Evolutionary conservation across 1,140 invertebrate species (phyloP).

Genomic region (Vanessa atalanta): DNA sequence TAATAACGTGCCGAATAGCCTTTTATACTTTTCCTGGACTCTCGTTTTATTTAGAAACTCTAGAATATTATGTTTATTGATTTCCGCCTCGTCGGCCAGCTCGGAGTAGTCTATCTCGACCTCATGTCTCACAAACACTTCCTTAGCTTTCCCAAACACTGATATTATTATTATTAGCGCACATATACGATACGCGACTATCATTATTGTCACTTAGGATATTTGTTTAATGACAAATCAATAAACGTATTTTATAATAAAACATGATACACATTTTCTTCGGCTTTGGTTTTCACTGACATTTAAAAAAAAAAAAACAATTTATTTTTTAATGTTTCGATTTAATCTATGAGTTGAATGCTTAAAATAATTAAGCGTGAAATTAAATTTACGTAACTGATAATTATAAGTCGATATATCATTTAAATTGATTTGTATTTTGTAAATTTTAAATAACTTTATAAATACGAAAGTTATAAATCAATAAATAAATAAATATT

Average conservation of each 20-base stretch:
- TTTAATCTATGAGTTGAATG: neutral
- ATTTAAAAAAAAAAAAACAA: no score
- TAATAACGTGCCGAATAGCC: constrained; percentile 53
- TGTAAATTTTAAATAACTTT: neutral
- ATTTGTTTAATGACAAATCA: no score
- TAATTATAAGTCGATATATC: no score
- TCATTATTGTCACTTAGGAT: neutral
- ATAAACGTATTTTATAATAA: no score
- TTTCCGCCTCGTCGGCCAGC: constrained; percentile 58
- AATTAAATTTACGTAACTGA: neutral
- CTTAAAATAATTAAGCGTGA: constrained; percentile 3
- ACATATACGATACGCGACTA: neutral
- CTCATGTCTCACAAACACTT: constrained; percentile 7
- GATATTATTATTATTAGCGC: neutral
- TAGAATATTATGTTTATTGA: constrained; percentile 56
- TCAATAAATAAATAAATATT: no score
- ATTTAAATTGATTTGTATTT: no score
- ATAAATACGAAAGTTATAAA: neutral
- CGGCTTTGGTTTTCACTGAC: no score
- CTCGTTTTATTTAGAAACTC: constrained; percentile 55
- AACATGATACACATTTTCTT: no score
- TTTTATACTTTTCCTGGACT: constrained; percentile 52
- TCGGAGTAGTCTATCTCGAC: constrained; percentile 57
- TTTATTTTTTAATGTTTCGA: neutral
- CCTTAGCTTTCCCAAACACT: neutral